phyloP scores from a whole-genome alignment of 2,797 vertebrate genomes.

The Capromys pilorides region DNA sequence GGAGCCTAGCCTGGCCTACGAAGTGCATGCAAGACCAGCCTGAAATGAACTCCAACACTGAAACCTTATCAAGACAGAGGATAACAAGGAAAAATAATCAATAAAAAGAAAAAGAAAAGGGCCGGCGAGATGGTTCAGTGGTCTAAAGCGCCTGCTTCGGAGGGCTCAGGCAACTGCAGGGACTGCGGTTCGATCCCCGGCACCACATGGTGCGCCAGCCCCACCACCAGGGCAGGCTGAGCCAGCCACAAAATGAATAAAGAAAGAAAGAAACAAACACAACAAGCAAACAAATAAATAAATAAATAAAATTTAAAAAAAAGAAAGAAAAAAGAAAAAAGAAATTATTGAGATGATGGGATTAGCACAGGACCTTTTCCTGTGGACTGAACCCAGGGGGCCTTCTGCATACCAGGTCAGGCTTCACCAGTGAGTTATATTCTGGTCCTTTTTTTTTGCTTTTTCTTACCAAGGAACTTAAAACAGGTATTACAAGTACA shows the following conservation, averaged over 20 bases:
- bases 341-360: background rate
- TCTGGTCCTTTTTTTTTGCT: background rate
- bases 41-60: background rate
- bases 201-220: too few species aligned
- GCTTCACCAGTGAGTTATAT: background rate
- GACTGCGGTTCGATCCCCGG: too few species aligned
- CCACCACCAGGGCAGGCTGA: too few species aligned
- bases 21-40: background rate
- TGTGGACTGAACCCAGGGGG: background rate
- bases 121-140: too few species aligned
- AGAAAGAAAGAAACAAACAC: too few species aligned
- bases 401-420: too few species aligned
- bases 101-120: background rate
- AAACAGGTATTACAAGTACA: background rate
- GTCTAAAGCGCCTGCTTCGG: too few species aligned
- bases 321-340: too few species aligned
- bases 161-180: too few species aligned
- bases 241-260: too few species aligned
- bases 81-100: background rate
- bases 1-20: background rate
- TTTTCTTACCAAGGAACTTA: background rate
- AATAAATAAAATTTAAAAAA: too few species aligned
- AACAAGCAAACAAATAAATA: too few species aligned
- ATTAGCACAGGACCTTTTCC: background rate
- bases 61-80: background rate